These are phyloP conservation scores for Bovichtus diacanthus DNA, from an alignment of 2,797 vertebrate genomes.

Conservation along the genomic window DNA sequence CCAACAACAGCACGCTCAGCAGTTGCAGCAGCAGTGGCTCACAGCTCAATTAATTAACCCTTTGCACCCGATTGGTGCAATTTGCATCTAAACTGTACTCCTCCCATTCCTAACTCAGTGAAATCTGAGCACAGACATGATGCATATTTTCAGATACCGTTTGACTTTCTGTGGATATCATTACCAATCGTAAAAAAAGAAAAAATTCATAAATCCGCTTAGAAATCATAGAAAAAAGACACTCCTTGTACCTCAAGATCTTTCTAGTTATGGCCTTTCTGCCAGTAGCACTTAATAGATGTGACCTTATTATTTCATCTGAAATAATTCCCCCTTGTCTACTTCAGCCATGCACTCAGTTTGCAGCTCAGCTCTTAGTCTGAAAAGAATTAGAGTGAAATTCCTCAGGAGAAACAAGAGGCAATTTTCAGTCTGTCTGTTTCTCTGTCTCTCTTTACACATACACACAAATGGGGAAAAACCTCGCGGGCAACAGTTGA, in stretches of 20 bases:
- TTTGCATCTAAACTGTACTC: too few species aligned
- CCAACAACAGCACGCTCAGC: too few species aligned
- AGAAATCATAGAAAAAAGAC: neutral
- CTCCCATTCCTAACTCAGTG: neutral
- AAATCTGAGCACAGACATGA: neutral
- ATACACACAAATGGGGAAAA: neutral
- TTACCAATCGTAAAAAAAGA: neutral
- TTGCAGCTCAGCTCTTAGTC: constrained; percentile 49
- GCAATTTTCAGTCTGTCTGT: neutral
- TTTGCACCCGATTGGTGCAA: too few species aligned
- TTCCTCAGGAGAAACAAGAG: constrained; percentile 37
- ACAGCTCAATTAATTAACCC: neutral
- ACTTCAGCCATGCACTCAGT: constrained; percentile 10
- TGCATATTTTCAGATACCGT: neutral
- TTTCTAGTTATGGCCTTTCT: neutral
- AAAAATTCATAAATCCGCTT: neutral
- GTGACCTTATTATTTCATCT: neutral
- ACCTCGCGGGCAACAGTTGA: constrained; percentile 10
- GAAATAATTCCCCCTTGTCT: neutral
- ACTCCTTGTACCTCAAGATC: too few species aligned
- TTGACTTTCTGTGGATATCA: neutral
- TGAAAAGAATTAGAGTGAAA: constrained; percentile 54
- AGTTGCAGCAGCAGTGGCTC: neutral
- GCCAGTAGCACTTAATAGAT: neutral
- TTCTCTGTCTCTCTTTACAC: constrained; percentile 2